A percentile compares a stretch with the other conserved stretches of the same genome.
Evolutionary conservation across 2,797 vertebrate genomes (phyloP).

Genomic region (Falco novaeseelandiae): DNA sequence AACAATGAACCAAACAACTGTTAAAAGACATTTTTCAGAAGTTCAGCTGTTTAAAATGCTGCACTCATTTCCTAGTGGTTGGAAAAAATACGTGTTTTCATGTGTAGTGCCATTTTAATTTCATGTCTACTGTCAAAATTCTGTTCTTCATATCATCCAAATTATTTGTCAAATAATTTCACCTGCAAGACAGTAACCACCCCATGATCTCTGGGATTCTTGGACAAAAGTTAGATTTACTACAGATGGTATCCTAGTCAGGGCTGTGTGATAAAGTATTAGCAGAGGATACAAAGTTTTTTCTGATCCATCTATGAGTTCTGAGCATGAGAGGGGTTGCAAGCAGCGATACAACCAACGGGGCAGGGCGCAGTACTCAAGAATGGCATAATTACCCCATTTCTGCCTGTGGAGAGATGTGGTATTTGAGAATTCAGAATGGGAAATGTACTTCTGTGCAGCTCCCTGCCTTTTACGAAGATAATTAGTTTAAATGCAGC

Average conservation of each 20-base stretch:
- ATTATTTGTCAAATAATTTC: neutral
- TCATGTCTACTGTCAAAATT: neutral
- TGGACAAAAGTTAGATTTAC: neutral
- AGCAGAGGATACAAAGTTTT: neutral
- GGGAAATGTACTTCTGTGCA: neutral
- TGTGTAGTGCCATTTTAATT: neutral
- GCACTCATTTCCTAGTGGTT: neutral
- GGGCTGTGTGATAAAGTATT: neutral
- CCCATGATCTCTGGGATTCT: neutral
- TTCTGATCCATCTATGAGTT: neutral
- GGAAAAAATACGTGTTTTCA: neutral
- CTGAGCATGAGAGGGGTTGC: neutral
- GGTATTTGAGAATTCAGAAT: neutral
- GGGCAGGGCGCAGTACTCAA: neutral
- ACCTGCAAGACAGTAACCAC: neutral
- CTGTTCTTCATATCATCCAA: neutral
- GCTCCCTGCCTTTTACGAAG: neutral
- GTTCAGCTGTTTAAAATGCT: neutral
- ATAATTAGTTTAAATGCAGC: neutral
- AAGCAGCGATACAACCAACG: neutral
- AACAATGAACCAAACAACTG: neutral
- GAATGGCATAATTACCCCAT: neutral
- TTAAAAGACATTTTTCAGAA: neutral
- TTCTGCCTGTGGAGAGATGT: neutral
- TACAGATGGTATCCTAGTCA: neutral